Base-by-base conservation (phyloP, 2,888 invertebrate species). In the Agrochola circellaris region DNA sequence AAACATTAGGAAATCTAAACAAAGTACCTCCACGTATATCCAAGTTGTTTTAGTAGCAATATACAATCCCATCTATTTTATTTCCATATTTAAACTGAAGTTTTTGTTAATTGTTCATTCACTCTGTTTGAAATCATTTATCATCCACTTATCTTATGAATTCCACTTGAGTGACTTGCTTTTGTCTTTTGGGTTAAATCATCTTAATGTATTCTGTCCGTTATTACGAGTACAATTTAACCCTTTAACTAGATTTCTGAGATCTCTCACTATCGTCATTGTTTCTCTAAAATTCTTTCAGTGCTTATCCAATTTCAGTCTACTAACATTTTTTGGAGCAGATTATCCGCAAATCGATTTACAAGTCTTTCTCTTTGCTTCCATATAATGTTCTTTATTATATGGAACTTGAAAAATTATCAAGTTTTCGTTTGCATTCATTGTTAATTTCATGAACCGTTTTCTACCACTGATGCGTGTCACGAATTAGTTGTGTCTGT, bases 111-210 rank as follows among this genome's bases (percentile, higher is more conserved):
- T 58, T 62, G 20, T 62, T 80, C 45, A 68, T 74, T 67, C 38
- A 73, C 30, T 61, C 15, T 62, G 34, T 61, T 58, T 71, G 62
- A 71, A 68, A 60, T 74, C 62, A 48, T 81, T 75, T 26, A 77
- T 81, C 70, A 51, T 67, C 17, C 58, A 65, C 61, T 71, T 77
- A 71, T 69, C 64, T 74, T 9, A n/a, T 70, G 23, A 56, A 30
- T 65, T 61, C 48, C 30, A 70, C 73, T 85, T 38, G 56, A 42
- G 42, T 70, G 67, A 30, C 45, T 70, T 56, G 72, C 30, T 62
- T 74, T 70, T 74, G 51, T 77, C 17, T 73, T 73, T 70, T 71
- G 60, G 30, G 58, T 80, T 84, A 80, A 84, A 70, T 81, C 58
- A 73, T 85, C 73, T 75, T 58, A 78, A 82, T 82, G 60, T 66